Percentiles rank a stretch among this genome's conserved stretches.
phyloP scores from a whole-genome alignment of 2,797 vertebrate species.

The Chelidonichthys spinosus region DNA sequence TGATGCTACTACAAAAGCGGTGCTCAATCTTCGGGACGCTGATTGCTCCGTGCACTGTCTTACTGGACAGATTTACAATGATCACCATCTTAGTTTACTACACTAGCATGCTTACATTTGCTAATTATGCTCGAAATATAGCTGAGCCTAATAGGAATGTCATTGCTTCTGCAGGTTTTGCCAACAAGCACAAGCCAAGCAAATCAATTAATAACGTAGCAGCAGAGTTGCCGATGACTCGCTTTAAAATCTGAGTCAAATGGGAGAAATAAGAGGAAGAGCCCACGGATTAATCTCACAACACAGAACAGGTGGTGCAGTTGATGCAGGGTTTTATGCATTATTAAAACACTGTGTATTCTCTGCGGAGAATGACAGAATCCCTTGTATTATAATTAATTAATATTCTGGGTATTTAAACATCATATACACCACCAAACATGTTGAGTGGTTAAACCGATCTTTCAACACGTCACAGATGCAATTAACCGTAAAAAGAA shows the following conservation, averaged over 20 bases:
- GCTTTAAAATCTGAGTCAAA: constrained; percentile 49
- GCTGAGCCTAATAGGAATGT: not conserved
- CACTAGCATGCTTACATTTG: not conserved
- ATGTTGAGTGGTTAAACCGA: not conserved
- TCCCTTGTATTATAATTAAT: not conserved
- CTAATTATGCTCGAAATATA: not conserved
- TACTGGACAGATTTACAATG: no score
- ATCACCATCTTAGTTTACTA: not conserved
- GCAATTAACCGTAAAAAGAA: not conserved
- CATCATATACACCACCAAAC: not conserved
- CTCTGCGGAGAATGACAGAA: not conserved
- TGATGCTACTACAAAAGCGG: no score
- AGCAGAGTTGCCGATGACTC: constrained; percentile 21
- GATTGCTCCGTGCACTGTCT: no score
- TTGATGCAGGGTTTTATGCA: constrained; percentile 13
- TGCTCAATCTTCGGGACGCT: no score
- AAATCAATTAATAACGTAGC: constrained; percentile 42
- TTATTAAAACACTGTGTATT: constrained; percentile 11
- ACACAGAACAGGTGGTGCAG: constrained; percentile 38
- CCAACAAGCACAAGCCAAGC: constrained; percentile 30
- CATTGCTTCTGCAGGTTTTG: constrained; percentile 4
- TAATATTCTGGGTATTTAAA: not conserved
- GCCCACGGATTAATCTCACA: constrained; percentile 39
- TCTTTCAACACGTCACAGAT: not conserved
- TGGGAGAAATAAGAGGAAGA: constrained; percentile 21